These are phyloP conservation scores for Campylorhamphus procurvoides DNA, from an alignment of 2,113 vertebrate species.

Conservation along the genomic window DNA sequence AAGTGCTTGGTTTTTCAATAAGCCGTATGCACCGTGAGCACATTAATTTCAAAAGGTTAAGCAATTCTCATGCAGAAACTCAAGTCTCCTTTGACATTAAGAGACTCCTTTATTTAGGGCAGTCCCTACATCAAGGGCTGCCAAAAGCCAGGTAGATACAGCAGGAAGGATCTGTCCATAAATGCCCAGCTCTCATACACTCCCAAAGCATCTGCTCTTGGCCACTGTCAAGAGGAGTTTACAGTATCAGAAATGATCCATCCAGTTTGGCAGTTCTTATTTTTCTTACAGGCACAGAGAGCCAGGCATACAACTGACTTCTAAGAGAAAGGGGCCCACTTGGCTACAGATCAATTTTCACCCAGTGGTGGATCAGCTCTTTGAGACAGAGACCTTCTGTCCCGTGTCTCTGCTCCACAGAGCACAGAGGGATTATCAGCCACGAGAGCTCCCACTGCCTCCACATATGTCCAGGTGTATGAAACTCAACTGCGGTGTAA, in stretches of 20 bases:
- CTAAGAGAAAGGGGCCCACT: neutral
- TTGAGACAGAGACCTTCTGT: neutral
- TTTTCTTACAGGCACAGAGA: neutral
- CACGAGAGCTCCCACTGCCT: neutral
- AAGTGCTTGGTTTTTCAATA: neutral
- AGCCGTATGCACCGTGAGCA: neutral
- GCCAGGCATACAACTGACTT: neutral
- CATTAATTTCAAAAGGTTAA: constrained; percentile 3
- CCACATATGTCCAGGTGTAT: neutral
- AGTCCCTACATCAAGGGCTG: neutral
- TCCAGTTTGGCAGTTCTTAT: neutral
- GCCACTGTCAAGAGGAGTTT: neutral
- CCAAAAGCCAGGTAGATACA: neutral
- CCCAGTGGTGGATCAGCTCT: neutral
- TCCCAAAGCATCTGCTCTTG: constrained; percentile 11
- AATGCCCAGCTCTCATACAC: neutral
- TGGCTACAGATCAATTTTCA: neutral
- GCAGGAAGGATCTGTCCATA: neutral
- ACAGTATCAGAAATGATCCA: neutral
- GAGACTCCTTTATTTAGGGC: neutral
- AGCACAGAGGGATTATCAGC: neutral
- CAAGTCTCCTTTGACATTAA: neutral
- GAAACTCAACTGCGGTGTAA: neutral
- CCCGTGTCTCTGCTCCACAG: neutral
- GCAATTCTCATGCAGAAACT: neutral